Evolutionary conservation across 2,888 invertebrate species (phyloP), one percentile per base, ranked within the genome.

Genomic region (Lycophotia porphyrea): DNA sequence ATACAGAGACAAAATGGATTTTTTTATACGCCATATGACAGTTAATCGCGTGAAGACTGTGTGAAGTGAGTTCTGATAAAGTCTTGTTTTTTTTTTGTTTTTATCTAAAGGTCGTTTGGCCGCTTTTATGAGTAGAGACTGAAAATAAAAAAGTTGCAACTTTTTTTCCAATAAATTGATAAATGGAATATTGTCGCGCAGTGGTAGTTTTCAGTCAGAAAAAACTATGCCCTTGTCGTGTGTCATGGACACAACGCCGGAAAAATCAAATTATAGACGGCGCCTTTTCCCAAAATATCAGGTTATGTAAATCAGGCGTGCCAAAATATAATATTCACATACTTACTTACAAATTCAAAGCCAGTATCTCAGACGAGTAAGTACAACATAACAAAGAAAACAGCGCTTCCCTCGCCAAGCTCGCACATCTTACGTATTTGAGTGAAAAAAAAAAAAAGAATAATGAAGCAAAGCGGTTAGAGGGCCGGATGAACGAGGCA

Each of bases 401-500:
- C 73, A 72, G 49, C 47, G 63, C 42, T 73, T 65, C 24, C 49
- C n/a, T 42, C 42, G 34, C 34, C 58, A 60, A 63, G 52, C 60
- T 31, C 39, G 61, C 34, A 44, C 71, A 65, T 81, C 67, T 73
- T 80, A 69, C 44, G 49, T 66, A 49, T 65, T 70, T 76, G 31
- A 42, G 58, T 49, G 44, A 44, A n/a, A 52, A 55, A 79, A n/a
- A n/a, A n/a, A 82, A 80, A 78, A 80, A 67, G 71, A 81, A 79
- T 78, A 86, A 83, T 76, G 63, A 60, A 84, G 71, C 72, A 78
- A 86, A 84, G 71, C 73, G 71, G 81, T 78, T 74, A 36, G 76
- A 78, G 81, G 78, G 81, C 80, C 84, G 80, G 78, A 84, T 80
- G 84, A 85, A 72, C 80, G 79, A 70, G 88, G 87, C 88, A 91